phyloP scores from a whole-genome alignment of 2,888 invertebrate genomes.

The Cephus rjabovi region DNA sequence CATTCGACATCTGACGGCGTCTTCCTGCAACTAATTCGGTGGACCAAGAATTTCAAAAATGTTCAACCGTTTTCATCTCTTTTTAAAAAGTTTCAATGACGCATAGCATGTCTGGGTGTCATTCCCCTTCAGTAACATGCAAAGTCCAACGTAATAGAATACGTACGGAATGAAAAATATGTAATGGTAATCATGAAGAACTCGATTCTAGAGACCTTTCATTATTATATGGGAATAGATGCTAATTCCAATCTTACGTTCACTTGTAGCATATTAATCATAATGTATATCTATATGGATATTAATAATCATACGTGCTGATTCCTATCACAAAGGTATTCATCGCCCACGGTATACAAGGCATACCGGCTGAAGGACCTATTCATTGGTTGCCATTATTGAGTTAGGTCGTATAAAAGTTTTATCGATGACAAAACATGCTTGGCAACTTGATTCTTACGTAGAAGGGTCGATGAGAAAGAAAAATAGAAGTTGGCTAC shows the following conservation, averaged over 20 bases:
- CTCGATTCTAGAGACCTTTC: not conserved
- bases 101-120: not conserved
- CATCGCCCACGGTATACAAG: not conserved
- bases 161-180: not conserved
- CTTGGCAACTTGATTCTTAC: not conserved
- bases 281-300: not conserved
- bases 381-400: not conserved
- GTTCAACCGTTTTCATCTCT: not conserved
- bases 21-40: not conserved
- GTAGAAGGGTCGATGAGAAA: not conserved
- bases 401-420: not conserved
- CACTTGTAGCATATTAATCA: not conserved
- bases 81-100: not conserved
- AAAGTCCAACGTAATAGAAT: not conserved
- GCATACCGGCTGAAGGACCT: not conserved
- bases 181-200: not conserved
- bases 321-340: not conserved
- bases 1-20: not conserved
- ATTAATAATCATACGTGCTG: not conserved
- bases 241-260: not conserved
- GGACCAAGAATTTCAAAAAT: not conserved
- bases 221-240: not conserved
- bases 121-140: not conserved
- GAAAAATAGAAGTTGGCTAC: not conserved
- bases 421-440: not conserved